Evolutionary conservation across 2,113 vertebrate genomes (phyloP).

Genomic region (Triplophysa dalaica): DNA sequence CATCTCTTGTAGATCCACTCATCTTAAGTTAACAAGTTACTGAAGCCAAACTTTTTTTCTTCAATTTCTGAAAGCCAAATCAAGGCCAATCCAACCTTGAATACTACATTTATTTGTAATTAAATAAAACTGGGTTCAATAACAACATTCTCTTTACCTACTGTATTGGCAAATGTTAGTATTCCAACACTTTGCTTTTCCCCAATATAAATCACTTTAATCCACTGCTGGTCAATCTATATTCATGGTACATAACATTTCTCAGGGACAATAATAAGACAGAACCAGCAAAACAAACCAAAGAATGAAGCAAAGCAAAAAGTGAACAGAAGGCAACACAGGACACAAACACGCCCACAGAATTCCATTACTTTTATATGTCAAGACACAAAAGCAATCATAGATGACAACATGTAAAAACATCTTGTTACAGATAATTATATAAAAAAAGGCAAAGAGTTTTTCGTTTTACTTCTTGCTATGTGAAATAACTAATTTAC

Average conservation of each 20-base stretch:
- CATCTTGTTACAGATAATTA: slow-evolving; percentile 65
- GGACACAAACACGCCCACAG: slow-evolving; percentile 48
- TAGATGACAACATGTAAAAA: slow-evolving; percentile 69
- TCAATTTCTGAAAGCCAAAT: too few relatives aligned
- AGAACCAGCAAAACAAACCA: not conserved
- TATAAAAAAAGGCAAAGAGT: slow-evolving; percentile 63
- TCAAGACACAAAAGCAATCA: slow-evolving; percentile 68
- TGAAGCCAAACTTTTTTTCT: too few relatives aligned
- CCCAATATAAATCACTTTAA: slow-evolving; percentile 24
- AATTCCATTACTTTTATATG: slow-evolving; percentile 65
- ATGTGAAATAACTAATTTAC: slow-evolving; percentile 71
- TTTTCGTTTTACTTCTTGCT: slow-evolving; percentile 57
- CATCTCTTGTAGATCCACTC: too few relatives aligned
- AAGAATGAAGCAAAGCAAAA: not conserved
- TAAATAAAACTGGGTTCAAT: too few relatives aligned
- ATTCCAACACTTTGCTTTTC: too few relatives aligned
- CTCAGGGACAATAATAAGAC: slow-evolving; percentile 4
- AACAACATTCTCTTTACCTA: too few relatives aligned
- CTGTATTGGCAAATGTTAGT: too few relatives aligned
- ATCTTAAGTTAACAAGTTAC: too few relatives aligned
- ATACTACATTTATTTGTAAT: too few relatives aligned
- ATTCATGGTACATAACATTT: slow-evolving; percentile 31
- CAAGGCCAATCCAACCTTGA: too few relatives aligned
- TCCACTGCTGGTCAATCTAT: slow-evolving; percentile 27
- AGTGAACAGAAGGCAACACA: slow-evolving; percentile 27